Conservation (phyloP, 2,888 invertebrate genomes). For the Diarsia dahlii region DNA sequence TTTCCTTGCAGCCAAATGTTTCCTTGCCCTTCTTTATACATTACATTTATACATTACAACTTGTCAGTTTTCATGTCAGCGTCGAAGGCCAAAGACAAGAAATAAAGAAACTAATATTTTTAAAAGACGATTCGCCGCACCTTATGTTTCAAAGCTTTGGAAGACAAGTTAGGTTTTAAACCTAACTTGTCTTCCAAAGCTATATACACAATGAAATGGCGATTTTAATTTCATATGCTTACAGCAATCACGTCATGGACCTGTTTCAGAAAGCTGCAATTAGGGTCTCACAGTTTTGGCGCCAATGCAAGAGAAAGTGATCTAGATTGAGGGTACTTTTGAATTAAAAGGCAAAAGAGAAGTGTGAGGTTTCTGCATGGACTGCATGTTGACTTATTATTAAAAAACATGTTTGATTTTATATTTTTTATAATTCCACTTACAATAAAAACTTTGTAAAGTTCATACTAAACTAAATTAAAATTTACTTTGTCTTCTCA, state of each 20-base stretch:
- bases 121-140: neutral
- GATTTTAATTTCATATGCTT: constrained; percentile 5
- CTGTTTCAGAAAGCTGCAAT: neutral
- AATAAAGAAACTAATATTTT: constrained; percentile 10
- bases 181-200: too few relatives aligned
- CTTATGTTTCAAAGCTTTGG: constrained; percentile 6
- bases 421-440: constrained; percentile 32
- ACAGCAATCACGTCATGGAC: constrained; percentile 4
- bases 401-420: constrained; percentile 8
- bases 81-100: neutral
- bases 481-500: constrained; percentile 38
- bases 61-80: constrained; percentile 24
- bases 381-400: neutral
- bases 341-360: neutral
- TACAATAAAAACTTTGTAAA: constrained; percentile 8
- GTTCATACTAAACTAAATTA: neutral
- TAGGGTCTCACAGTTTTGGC: neutral
- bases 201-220: constrained; percentile 6
- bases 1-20: neutral
- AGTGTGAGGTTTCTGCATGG: neutral
- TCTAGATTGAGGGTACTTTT: neutral
- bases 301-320: neutral
- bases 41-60: neutral
- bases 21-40: neutral
- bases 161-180: constrained; percentile 1